Conservation (phyloP, 2,797 vertebrate genomes). For the Salarias fasciatus region DNA sequence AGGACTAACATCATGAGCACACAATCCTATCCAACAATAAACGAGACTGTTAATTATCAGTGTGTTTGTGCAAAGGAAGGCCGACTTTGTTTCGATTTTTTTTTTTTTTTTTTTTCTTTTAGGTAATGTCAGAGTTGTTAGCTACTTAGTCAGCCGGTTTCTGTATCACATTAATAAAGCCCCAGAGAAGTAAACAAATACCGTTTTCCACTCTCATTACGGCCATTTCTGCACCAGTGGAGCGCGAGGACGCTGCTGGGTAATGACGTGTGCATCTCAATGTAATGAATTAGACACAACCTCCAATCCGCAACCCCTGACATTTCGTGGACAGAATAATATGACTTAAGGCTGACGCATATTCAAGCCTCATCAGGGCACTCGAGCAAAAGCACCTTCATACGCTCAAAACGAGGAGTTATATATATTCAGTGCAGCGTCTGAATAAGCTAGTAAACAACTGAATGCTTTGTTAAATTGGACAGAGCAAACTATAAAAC, state of each 20-base stretch:
- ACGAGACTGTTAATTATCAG: background rate
- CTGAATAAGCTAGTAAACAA: constrained; percentile 21
- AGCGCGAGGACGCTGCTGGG: constrained; percentile 79
- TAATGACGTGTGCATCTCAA: constrained; percentile 83
- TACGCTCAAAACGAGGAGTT: constrained; percentile 16
- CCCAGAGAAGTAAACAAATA: constrained; percentile 79
- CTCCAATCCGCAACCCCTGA: constrained; percentile 64
- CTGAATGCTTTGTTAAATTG: constrained; percentile 2
- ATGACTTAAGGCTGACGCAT: constrained; percentile 36
- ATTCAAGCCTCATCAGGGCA: constrained; percentile 30
- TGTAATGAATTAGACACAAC: constrained; percentile 83
- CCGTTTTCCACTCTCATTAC: constrained; percentile 79
- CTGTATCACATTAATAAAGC: constrained; percentile 66
- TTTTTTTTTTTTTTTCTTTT: constrained; percentile 18
- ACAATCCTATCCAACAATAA: no score
- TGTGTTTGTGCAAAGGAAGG: constrained; percentile 25
- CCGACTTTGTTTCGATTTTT: constrained; percentile 14
- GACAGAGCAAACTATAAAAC: constrained; percentile 4
- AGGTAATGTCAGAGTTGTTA: constrained; percentile 56
- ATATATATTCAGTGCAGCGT: background rate
- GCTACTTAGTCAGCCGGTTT: constrained; percentile 68
- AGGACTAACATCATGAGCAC: no score
- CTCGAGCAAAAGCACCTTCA: constrained; percentile 32
- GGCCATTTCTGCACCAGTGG: constrained; percentile 74
- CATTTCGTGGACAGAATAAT: constrained; percentile 57